These are phyloP conservation scores for Tachypleus tridentatus DNA, from an alignment of 1,140 invertebrate species.

Conservation along the genomic window DNA sequence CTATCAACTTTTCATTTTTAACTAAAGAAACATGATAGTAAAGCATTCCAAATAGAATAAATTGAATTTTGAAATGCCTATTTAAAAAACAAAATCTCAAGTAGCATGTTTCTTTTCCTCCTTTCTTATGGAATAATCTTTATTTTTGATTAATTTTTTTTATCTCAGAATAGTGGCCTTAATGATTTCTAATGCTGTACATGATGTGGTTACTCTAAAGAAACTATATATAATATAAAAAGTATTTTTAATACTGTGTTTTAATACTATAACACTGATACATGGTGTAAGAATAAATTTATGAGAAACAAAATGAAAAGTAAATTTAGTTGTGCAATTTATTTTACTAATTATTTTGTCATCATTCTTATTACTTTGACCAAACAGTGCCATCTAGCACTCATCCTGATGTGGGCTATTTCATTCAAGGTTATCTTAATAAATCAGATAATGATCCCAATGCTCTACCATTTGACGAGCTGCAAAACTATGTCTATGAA, in stretches of 20 bases:
- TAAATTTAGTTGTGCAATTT: neutral
- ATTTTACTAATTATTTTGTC: neutral
- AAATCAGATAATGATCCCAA: slow-evolving; percentile 72
- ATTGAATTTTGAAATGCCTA: too few relatives aligned
- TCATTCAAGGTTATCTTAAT: slow-evolving; percentile 72
- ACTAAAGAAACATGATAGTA: too few relatives aligned
- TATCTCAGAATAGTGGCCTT: too few relatives aligned
- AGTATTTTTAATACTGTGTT: neutral
- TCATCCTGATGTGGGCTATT: slow-evolving; percentile 87
- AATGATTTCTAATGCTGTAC: too few relatives aligned
- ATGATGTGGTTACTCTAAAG: neutral
- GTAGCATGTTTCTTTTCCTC: too few relatives aligned
- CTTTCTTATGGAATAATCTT: too few relatives aligned
- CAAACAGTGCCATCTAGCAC: slow-evolving; percentile 38
- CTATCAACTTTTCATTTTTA: neutral
- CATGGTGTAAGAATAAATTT: neutral
- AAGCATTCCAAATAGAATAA: too few relatives aligned
- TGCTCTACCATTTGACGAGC: slow-evolving; percentile 90
- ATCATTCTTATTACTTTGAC: slow-evolving; percentile 18
- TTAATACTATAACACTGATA: neutral
- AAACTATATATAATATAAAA: neutral
- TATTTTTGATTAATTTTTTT: too few relatives aligned
- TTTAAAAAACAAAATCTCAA: too few relatives aligned
- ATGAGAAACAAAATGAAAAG: neutral
- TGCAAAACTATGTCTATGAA: slow-evolving; percentile 94